These are phyloP conservation scores for Drosophila multiciliata DNA, from an alignment of 2,888 invertebrate genomes.

Conservation along the genomic window DNA sequence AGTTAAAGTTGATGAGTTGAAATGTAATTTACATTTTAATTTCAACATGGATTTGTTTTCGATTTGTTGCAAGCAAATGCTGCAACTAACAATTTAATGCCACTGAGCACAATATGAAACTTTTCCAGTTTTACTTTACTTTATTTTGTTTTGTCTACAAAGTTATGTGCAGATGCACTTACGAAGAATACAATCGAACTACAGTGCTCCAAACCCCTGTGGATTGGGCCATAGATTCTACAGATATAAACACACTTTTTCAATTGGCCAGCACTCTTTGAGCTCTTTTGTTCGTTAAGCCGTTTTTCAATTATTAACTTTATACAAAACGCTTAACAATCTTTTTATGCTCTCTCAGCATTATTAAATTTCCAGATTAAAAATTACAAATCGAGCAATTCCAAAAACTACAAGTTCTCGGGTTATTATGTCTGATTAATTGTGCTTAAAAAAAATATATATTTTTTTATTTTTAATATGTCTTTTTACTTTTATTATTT, in stretches of 20 bases:
- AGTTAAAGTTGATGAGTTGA: constrained; percentile 30
- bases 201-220: neutral
- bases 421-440: neutral
- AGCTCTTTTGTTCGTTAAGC: constrained; percentile 21
- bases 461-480: too few relatives aligned
- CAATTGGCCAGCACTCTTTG: constrained; percentile 8
- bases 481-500: neutral
- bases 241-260: constrained; percentile 11
- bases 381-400: neutral
- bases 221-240: neutral
- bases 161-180: constrained; percentile 21
- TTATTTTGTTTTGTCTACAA: constrained; percentile 2
- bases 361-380: neutral
- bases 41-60: constrained; percentile 16
- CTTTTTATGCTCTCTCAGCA: neutral
- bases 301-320: constrained; percentile 22
- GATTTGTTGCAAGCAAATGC: constrained; percentile 5
- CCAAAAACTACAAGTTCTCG: neutral
- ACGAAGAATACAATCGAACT: constrained; percentile 1
- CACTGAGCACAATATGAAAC: neutral
- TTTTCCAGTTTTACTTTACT: constrained; percentile 4
- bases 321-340: neutral
- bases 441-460: neutral
- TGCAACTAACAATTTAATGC: constrained; percentile 8
- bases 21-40: constrained; percentile 20